Evolutionary conservation across 2,797 vertebrate species (phyloP).

Genomic region (Carduelis carduelis): DNA sequence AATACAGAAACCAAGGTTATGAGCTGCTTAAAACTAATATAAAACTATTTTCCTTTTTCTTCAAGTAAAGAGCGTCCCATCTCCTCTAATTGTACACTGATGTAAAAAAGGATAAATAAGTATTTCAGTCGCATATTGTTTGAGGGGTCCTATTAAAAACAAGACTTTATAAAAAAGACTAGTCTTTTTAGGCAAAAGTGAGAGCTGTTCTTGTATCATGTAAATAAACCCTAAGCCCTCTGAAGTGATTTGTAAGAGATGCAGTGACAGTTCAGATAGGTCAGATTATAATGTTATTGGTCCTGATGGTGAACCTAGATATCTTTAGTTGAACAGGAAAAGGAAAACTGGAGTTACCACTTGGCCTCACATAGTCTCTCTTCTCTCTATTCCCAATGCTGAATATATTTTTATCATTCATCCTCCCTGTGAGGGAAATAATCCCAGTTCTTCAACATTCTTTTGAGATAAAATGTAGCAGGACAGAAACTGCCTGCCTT

Average conservation of each 20-base stretch:
- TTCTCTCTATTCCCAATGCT: not conserved
- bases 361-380: not conserved
- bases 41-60: not conserved
- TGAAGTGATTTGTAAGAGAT: not conserved
- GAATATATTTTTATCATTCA: not conserved
- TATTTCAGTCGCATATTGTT: not conserved
- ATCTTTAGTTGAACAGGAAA: not conserved
- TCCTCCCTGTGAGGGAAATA: not conserved
- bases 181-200: not conserved
- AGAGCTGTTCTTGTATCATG: rapidly evolving
- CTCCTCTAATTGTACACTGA: not conserved
- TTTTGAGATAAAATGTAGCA: not conserved
- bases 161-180: not conserved
- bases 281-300: not conserved
- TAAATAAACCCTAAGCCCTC: not conserved
- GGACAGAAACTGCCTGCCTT: not conserved
- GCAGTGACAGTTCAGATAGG: not conserved
- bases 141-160: not conserved
- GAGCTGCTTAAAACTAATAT: not conserved
- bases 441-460: not conserved
- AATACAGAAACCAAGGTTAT: not conserved
- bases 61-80: not conserved
- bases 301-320: not conserved
- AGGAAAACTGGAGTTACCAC: not conserved
- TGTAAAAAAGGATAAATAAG: not conserved